These are phyloP conservation scores for Sciaenops ocellatus DNA, from an alignment of 2,797 vertebrate genomes.

Conservation along the genomic window DNA sequence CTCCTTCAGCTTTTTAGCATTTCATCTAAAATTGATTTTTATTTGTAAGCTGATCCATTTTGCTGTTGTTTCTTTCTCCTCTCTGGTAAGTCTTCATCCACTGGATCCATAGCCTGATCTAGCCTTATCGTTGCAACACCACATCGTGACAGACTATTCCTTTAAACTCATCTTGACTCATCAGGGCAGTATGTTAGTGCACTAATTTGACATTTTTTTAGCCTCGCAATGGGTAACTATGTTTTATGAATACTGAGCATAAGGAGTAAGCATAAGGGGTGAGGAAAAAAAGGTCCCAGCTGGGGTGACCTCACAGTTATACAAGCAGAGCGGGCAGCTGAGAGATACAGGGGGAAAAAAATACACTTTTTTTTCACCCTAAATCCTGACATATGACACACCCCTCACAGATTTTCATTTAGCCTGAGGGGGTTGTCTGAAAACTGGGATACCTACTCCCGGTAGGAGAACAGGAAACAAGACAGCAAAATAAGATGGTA, in stretches of 20 bases:
- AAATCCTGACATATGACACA: constrained; percentile 44
- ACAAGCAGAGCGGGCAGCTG: constrained; percentile 22
- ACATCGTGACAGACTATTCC: no score
- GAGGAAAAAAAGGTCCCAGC: constrained; percentile 2
- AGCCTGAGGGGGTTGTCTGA: constrained; percentile 42
- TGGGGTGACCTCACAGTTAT: constrained; percentile 17
- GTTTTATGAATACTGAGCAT: constrained; percentile 19
- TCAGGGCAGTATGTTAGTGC: background rate
- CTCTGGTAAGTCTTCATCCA: background rate
- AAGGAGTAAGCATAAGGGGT: constrained; percentile 16
- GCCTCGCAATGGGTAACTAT: background rate
- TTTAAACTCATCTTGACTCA: background rate
- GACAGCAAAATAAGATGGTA: constrained; percentile 39
- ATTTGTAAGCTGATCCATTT: background rate
- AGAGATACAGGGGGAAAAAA: constrained; percentile 14
- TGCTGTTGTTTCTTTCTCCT: background rate
- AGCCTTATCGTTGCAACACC: background rate
- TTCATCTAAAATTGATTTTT: background rate
- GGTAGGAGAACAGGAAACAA: constrained; percentile 42
- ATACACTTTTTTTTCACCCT: background rate
- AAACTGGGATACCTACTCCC: constrained; percentile 30
- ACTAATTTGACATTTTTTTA: background rate
- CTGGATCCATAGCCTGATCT: background rate
- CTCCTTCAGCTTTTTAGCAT: background rate
- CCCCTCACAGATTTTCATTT: constrained; percentile 30